Evolutionary conservation across 1,140 invertebrate species (phyloP), one percentile per base, ranked within the genome.

Genomic region (Drosophila ananassae): DNA sequence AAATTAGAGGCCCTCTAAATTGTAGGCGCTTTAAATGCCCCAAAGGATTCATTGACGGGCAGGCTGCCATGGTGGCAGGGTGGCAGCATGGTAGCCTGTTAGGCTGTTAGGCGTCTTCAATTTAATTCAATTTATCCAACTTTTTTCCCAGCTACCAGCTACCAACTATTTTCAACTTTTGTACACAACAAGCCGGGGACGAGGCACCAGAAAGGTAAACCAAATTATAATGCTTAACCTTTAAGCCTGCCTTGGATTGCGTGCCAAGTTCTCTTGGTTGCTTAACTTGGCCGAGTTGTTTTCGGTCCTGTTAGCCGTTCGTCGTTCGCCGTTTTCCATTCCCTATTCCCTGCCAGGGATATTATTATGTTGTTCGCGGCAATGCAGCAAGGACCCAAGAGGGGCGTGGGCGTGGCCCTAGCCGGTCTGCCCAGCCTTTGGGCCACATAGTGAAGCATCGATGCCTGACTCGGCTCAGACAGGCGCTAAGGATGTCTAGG

Each of bases 181-280:
- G 58, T 58, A 74, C 79, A 55, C 32, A 44, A 58, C 25, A 46
- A 17, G n/a, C 41, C 17, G 17, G 66, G 46, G 8, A 24, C 54
- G 25, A n/a, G 34, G 34, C 34, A 37, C 34, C 12, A 12, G 28
- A 75, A 87, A 87, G 74, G 78, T 87, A 68, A 73, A 67, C 82
- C 66, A 87, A 85, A 89, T 87, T 89, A 89, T 87, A 89, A 89
- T 87, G 82, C 82, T 89, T 76, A 89, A 82, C 83, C 82, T 89
- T 89, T 82, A 89, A 87, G 82, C 71, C 66, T 66, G 75, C 73
- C 73, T 69, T 55, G 78, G 82, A 87, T 87, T 82, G 82, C 82
- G 82, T 87, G 82, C 79, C 75, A 89, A 87, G 82, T 87, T 82
- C 57, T 67, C 72, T 71, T 63, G 77, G 72, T 67, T 83, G 56